phyloP scores from a whole-genome alignment of 1,140 invertebrate species.

The Pogonognathellus flavescens region DNA sequence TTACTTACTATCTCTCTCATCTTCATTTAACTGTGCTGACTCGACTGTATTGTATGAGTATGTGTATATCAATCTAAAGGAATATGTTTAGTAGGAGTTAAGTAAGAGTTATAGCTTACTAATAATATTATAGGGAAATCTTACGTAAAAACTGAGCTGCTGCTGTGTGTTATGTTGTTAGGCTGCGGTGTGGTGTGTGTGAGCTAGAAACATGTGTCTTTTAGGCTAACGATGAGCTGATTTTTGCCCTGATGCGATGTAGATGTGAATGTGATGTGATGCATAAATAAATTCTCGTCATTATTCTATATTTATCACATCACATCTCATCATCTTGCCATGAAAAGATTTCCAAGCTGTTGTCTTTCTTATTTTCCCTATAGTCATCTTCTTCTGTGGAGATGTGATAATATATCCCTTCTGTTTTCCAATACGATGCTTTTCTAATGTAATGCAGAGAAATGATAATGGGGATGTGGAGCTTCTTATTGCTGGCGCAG shows the following conservation, averaged over 20 bases:
- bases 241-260: constrained; percentile 51
- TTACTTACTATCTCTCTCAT: too few species aligned
- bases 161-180: too few species aligned
- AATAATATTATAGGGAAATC: too few species aligned
- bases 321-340: constrained; percentile 21
- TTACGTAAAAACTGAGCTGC: too few species aligned
- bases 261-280: constrained; percentile 51
- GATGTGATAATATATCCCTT: not conserved
- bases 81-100: not conserved
- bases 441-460: too few species aligned
- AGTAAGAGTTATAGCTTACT: not conserved
- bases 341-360: constrained; percentile 49
- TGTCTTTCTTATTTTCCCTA: constrained; percentile 46
- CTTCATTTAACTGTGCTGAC: constrained; percentile 21
- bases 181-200: not conserved
- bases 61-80: not conserved
- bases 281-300: constrained; percentile 65
- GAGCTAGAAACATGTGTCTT: constrained; percentile 36
- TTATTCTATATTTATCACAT: constrained; percentile 64
- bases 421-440: not conserved
- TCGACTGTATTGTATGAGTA: not conserved
- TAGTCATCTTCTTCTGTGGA: constrained; percentile 26
- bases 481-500: not conserved
- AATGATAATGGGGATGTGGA: too few species aligned
- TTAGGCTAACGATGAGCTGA: constrained; percentile 28